Conservation (phyloP, 2,113 vertebrate genomes). For the Noturus placidus region DNA sequence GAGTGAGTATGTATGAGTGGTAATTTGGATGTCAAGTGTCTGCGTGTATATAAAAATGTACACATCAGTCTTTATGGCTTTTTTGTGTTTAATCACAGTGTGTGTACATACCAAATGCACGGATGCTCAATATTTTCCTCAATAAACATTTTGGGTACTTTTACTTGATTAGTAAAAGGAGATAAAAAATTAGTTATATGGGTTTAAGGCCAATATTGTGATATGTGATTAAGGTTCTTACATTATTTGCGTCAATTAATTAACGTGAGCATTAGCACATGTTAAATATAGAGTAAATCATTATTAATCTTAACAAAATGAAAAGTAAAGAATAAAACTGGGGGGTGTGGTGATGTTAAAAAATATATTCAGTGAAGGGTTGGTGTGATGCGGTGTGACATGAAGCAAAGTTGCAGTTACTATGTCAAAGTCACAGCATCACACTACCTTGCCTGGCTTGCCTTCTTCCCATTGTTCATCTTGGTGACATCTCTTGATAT, state of each 20-base stretch:
- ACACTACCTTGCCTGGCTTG: too few relatives aligned
- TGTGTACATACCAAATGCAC: neutral
- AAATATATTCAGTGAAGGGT: too few relatives aligned
- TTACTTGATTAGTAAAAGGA: neutral
- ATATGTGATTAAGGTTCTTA: neutral
- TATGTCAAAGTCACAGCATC: too few relatives aligned
- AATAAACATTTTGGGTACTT: neutral
- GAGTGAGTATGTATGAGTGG: slow-evolving; percentile 44
- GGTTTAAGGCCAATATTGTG: neutral
- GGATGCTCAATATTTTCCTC: neutral
- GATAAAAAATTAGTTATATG: neutral
- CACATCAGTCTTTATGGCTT: slow-evolving; percentile 32
- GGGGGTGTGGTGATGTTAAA: neutral
- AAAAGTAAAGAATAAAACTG: too few relatives aligned
- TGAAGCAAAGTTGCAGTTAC: neutral
- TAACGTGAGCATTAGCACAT: neutral
- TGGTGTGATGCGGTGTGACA: neutral
- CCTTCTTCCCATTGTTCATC: too few relatives aligned
- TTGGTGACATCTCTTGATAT: too few relatives aligned
- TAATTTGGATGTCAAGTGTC: slow-evolving; percentile 50
- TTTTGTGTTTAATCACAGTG: slow-evolving; percentile 6
- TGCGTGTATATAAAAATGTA: slow-evolving; percentile 40
- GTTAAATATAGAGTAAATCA: too few relatives aligned
- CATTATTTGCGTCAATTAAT: neutral
- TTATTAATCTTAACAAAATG: too few relatives aligned